Base-by-base conservation (phyloP, 35 echinoderm and acorn worm species). In the Stichopus chloronotus region DNA sequence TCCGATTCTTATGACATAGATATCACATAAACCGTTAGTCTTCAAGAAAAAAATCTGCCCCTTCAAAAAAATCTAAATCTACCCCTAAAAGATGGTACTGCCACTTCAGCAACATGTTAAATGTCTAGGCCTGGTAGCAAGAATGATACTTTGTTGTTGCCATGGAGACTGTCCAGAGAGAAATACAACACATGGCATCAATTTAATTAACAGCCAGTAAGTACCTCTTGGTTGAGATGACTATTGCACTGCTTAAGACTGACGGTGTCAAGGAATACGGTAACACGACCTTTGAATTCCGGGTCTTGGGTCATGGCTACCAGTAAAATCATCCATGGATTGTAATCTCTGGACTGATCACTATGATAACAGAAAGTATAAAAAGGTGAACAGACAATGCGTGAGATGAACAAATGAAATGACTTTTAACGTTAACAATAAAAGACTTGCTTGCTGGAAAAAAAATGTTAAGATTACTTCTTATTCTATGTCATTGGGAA, bases 201-300 rank as follows among this genome's bases (percentile, higher is more conserved):
- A 52, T 30, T 52, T 2, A 21, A 24, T 53, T 88, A 88, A 17
- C 11, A 65, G 17, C 17, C 55, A 78, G 53, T 83, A 4, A 59
- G 74, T 86, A 94, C 94, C 79, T 92, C 61, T 63, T 63, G 53
- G 43, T 63, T 84, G 4, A 94, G 59, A n/a, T 53, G 61, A 72
- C 17, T 68, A 52, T 22, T 94, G 90, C 90, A 91, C 72, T 57
- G 12, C 21, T 76, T 52, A 23, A 83, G 76, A 57, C 43, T 43
- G 53, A 92, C 88, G 14, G 81, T 76, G 13, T 71, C 86, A 4
- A 94, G 52, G 61, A 92, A 90, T 74, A 91, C 78, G 5, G 79
- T 57, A 21, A 78, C 16, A 84, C 92, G 90, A 94, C 90, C 94
- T 91, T 94, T 94, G 90, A 94, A 94, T 20, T 94, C 94, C 72